A percentile compares a stretch with the other conserved stretches of the same genome.
These are phyloP conservation scores for Geophilus truncorum DNA, from an alignment of 2,888 invertebrate genomes.

Conservation along the genomic window DNA sequence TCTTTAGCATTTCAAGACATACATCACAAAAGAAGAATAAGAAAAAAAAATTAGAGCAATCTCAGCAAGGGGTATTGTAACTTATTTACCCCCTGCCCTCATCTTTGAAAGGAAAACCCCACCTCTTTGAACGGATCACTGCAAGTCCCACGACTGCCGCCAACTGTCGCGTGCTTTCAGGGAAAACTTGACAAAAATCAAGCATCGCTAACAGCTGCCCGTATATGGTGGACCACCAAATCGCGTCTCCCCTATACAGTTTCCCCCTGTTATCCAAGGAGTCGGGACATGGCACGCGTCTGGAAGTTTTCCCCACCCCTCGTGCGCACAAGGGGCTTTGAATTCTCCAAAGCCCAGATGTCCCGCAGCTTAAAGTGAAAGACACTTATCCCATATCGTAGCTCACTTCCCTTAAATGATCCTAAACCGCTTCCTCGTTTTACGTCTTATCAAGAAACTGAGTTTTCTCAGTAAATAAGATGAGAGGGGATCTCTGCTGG, in stretches of 20 bases:
- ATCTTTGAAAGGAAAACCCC: not conserved
- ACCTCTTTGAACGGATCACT: not conserved
- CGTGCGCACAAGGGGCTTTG: not conserved
- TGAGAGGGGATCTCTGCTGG: not conserved
- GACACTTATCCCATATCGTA: constrained; percentile 22
- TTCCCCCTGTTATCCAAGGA: not conserved
- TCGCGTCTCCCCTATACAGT: not conserved
- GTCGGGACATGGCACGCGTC: constrained; percentile 12
- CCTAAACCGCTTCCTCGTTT: constrained; percentile 15
- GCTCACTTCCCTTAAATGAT: constrained; percentile 14
- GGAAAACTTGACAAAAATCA: constrained; percentile 19
- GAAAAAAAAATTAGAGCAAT: constrained; percentile 10
- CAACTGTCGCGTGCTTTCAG: constrained; percentile 9
- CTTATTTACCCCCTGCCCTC: not conserved
- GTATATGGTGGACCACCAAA: not conserved
- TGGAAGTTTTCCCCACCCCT: constrained; percentile 1
- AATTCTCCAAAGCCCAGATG: constrained; percentile 10
- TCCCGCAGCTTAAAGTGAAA: not conserved
- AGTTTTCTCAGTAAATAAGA: not conserved
- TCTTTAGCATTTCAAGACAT: not conserved
- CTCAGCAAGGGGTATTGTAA: not conserved
- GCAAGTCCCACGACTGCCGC: not conserved
- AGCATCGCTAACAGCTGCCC: constrained; percentile 21
- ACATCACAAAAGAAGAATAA: not conserved
- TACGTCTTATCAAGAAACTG: not conserved